Base-by-base conservation (phyloP, 1,140 invertebrate genomes). In the Drosophila elegans region DNA sequence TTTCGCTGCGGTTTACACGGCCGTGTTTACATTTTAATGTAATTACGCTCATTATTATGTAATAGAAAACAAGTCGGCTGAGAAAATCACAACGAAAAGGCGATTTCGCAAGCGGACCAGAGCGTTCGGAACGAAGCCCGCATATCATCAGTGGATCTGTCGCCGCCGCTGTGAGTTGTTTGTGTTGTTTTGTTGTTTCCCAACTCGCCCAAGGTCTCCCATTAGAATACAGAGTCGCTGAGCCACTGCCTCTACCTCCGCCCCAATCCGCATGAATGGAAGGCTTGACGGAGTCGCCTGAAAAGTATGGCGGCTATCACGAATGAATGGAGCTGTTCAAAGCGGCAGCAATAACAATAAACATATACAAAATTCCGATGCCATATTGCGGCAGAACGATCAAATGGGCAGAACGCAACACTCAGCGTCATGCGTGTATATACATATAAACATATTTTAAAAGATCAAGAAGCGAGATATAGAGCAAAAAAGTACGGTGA, bases 361-460 rank as follows among this genome's bases (percentile, higher is more conserved):
- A 53, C 68, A 57, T 46, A 67, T 80, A 64, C 57, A 68, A 80
- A 80, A 80, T 85, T 80, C 67, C 67, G 51, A 42, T 60, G 76
- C 76, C 66, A 84, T 73, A 73, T 64, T 67, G 61, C 44, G 55
- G 32, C 62, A 21, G 16, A n/a, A n/a, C n/a, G 71, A 72, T 77
- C 57, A 29, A 64, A 32, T 52, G 45, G 11, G 36, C 10, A 34
- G 64, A 51, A 32, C 13, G 29, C 3, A 11, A 41, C 45, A 63
- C 59, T 68, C 59, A n/a, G 16, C 21, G 61, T 61, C 39, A 61
- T 34, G 13, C 54, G 11, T 27, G 48, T 51, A 51, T 51, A 12
- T 12, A n/a, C 29, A 63, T 34, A 13, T 45, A 64, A 51, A 52
- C 64, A 52, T 48, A 48, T 48, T 27, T 48, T 9, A 5, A 5